phyloP scores from a whole-genome alignment of 1,140 invertebrate species.

The Vanessa tameamea region DNA sequence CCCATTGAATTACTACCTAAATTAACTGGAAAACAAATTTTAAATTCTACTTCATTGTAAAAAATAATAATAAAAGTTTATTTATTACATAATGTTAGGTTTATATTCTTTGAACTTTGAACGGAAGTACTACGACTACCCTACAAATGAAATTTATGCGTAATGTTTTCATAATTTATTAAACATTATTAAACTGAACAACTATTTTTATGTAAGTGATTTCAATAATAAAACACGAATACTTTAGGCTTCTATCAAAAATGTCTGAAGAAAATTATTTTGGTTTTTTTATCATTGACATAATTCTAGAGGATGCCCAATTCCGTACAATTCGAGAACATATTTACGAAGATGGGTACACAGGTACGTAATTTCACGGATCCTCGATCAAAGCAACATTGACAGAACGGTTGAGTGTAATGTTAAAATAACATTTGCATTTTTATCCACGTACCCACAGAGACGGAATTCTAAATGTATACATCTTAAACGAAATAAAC shows the following conservation, averaged over 20 bases:
- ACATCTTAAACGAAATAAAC: constrained; percentile 6
- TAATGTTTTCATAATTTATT: too few relatives aligned
- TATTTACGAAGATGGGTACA: constrained; percentile 23
- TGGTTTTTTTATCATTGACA: background rate
- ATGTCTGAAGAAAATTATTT: background rate
- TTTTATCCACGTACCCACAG: constrained; percentile 29
- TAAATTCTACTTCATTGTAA: too few relatives aligned
- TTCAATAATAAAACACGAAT: background rate
- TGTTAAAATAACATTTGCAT: constrained; percentile 45
- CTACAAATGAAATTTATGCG: too few relatives aligned
- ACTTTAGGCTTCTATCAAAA: background rate
- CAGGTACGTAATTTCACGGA: constrained; percentile 45
- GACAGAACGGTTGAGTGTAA: constrained; percentile 38
- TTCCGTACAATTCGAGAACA: constrained; percentile 17
- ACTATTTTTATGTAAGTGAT: background rate
- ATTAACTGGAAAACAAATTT: too few relatives aligned
- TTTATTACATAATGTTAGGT: too few relatives aligned
- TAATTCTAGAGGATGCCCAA: constrained; percentile 5
- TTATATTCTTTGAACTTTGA: too few relatives aligned
- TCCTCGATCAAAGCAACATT: constrained; percentile 44
- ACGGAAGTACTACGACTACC: too few relatives aligned
- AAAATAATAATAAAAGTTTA: too few relatives aligned
- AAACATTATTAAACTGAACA: too few relatives aligned
- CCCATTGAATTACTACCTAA: too few relatives aligned
- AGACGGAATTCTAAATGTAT: constrained; percentile 1